Conservation (phyloP, 2,113 vertebrate genomes). For the Ancistrus triradiatus region DNA sequence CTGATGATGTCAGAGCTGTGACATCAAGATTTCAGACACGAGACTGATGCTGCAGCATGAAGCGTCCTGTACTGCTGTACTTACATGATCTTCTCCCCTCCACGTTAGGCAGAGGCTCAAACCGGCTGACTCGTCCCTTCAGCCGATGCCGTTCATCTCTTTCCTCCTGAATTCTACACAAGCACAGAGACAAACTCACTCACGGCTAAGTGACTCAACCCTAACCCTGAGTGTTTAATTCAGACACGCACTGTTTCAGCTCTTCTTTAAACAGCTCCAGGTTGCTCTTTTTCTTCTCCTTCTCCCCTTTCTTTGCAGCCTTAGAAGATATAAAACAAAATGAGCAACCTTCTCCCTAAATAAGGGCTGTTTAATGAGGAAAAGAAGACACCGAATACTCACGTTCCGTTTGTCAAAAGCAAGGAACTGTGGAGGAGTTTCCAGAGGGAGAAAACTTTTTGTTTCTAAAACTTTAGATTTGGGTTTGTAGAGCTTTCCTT, state of each 20-base stretch:
- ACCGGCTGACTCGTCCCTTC: conserved; percentile 95
- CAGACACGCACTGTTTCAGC: conserved; percentile 88
- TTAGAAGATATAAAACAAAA: conserved; percentile 50
- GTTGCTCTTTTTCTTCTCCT: conserved; percentile 99
- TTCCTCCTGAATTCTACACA: conserved; percentile 91
- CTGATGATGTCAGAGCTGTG: no score
- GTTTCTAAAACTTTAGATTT: conserved; percentile 86
- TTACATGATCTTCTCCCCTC: conserved; percentile 91
- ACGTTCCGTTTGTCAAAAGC: conserved; percentile 89
- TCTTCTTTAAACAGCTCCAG: conserved; percentile 99
- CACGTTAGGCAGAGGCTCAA: conserved; percentile 85
- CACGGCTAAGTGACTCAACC: neutral
- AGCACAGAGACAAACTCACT: neutral
- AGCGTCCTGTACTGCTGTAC: conserved; percentile 43
- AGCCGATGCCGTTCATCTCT: conserved; percentile 93
- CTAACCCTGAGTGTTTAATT: neutral
- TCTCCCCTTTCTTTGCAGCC: conserved; percentile 88
- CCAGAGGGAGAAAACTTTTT: conserved; percentile 82
- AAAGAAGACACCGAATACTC: conserved; percentile 56
- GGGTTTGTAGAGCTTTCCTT: conserved; percentile 94
- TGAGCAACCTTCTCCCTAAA: neutral
- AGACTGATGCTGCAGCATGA: no score
- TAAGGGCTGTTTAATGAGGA: neutral
- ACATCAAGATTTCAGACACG: no score
- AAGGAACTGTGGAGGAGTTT: conserved; percentile 86